Evolutionary conservation across 2,797 vertebrate species (phyloP), one percentile per base, ranked within the genome.

Genomic region (Galaxias olidus): DNA sequence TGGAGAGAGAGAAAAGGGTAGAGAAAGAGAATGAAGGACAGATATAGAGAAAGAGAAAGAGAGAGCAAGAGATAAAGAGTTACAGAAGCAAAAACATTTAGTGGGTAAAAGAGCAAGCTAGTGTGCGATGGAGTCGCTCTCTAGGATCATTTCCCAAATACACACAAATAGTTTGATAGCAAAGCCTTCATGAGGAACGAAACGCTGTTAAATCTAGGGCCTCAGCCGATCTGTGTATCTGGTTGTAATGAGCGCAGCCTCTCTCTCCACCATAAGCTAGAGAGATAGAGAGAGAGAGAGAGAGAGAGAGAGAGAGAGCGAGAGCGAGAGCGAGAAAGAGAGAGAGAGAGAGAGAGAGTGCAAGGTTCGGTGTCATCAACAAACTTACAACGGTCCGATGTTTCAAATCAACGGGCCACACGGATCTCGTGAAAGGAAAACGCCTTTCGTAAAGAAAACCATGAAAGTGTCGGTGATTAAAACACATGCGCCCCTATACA

Each of bases 321-420:
- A n/a, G n/a, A n/a, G n/a, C n/a, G n/a, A n/a, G n/a, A n/a, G n/a
- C n/a, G n/a, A n/a, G n/a, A n/a, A n/a, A n/a, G n/a, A n/a, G n/a
- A n/a, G n/a, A n/a, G n/a, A n/a, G n/a, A n/a, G n/a, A n/a, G n/a
- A n/a, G n/a, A n/a, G n/a, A n/a, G n/a, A n/a, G n/a, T n/a, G n/a
- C n/a, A n/a, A 10, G 75, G 76, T 72, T 81, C 64, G 0, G 42
- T 69, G 75, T 80, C 80, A 80, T 80, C 73, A 43, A 73, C 68
- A 72, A 74, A 63, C 66, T 78, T 86, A 86, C 88, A 83, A 83
- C 86, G 69, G 62, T 45, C 63, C 59, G 75, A 69, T 85, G 74
- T 65, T 82, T 66, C 61, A 77, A 72, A 68, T 71, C 72, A 88
- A 83, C 66, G 57, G 72, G 78, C 81, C n/a, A 59, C 71, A 66